These are phyloP conservation scores for Pomacea canaliculata DNA, from an alignment of 2,888 invertebrate genomes.

Conservation along the genomic window DNA sequence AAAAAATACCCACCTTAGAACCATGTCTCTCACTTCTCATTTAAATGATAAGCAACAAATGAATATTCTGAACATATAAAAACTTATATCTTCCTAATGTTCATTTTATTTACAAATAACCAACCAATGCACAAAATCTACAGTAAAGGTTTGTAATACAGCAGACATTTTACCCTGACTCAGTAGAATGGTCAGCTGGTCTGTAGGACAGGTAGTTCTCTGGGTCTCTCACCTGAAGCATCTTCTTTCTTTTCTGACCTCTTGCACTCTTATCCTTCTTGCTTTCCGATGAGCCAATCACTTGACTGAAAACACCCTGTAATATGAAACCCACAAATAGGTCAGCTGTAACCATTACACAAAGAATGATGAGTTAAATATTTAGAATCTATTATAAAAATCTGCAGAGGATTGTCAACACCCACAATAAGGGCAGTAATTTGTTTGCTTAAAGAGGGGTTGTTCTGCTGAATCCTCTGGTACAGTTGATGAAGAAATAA, in stretches of 20 bases:
- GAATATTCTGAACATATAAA: no score
- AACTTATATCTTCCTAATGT: background rate
- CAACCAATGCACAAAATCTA: background rate
- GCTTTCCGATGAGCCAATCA: background rate
- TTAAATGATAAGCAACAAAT: no score
- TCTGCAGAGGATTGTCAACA: no score
- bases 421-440: no score
- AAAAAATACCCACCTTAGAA: no score
- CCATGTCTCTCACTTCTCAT: no score
- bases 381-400: no score
- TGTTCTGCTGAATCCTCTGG: no score
- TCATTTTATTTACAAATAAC: background rate
- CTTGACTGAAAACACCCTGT: slow-evolving; percentile 12
- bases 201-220: slow-evolving; percentile 90
- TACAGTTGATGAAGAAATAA: no score
- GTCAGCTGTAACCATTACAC: no score
- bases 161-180: slow-evolving; percentile 60
- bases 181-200: slow-evolving; percentile 83
- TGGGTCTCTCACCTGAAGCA: slow-evolving; percentile 73
- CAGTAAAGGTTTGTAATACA: background rate
- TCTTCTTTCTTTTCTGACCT: slow-evolving; percentile 41
- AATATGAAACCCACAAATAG: background rate
- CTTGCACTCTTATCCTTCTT: background rate
- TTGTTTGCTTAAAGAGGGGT: no score
- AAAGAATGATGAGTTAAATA: no score